Percentiles rank a stretch among this genome's conserved stretches.
Conservation (phyloP, 2,797 vertebrate genomes). For the Notolepis coatsorum region DNA sequence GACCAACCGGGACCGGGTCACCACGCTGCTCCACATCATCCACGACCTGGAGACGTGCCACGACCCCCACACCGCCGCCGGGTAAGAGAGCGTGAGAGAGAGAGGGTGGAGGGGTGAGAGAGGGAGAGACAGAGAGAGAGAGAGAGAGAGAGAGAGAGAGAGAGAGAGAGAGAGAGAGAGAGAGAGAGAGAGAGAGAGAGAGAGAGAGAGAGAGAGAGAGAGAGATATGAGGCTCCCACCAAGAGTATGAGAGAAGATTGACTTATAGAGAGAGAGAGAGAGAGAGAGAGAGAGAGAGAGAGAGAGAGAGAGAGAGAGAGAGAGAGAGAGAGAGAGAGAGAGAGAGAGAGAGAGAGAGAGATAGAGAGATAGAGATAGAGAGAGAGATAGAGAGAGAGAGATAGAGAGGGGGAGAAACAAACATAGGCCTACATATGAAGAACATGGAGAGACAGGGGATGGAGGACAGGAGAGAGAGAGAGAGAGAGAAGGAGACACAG, state of each 20-base stretch:
- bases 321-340: no score
- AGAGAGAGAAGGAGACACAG: background rate
- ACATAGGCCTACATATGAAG: background rate
- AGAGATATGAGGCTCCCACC: constrained; percentile 38
- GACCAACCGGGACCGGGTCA: constrained; percentile 94
- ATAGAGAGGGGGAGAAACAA: background rate
- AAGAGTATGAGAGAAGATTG: constrained; percentile 51
- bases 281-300: no score
- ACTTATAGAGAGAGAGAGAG: no score
- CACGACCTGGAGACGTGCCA: constrained; percentile 94
- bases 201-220: background rate
- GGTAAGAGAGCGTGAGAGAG: constrained; percentile 77
- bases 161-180: background rate
- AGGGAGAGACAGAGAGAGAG: background rate
- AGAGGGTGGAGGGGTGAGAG: background rate
- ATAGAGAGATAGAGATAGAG: no score
- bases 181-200: background rate
- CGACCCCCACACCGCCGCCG: constrained; percentile 87
- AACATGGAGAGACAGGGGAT: background rate
- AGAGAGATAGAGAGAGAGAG: no score
- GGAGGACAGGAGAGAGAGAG: no score
- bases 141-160: background rate
- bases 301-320: no score
- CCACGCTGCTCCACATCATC: constrained; percentile 95
- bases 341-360: no score